Evolutionary conservation across 2,113 vertebrate species (phyloP), one percentile per base, ranked within the genome.

Genomic region (Petrocephalus microphthalmus): DNA sequence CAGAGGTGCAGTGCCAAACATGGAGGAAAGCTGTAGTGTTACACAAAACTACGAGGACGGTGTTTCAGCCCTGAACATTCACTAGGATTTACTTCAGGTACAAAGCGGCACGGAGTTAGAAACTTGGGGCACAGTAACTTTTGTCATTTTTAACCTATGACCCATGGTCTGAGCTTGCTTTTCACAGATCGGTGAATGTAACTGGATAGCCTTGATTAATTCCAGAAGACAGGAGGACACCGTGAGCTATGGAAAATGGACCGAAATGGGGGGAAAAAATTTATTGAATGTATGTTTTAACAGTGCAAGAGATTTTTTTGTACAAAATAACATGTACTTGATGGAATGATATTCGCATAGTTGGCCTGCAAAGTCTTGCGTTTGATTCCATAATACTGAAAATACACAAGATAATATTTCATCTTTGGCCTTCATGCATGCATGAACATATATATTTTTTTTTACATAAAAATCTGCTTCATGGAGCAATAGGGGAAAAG

Each of bases 281-380:
- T 54, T 85, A 33, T 53, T 29, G 52, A 54, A 85, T 85, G 84
- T 54, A 54, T 85, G 51, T 85, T 85, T 33, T 54, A 51, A 29
- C 49, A 85, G n/a, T 33, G 51, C 15, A 56, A 49, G 81, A 22
- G 19, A 22, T 49, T 83, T 56, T 85, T 85, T 85, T 49, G 25
- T 54, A 54, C n/a, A 17, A 54, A 84, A 25, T 54, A 53, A 54
- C 52, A 85, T 56, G 84, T 54, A 33, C 29, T 3, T 54, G 52
- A 53, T 84, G 22, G 1, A 84, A 84, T 84, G 82, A 52, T 7
- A 25, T 85, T 33, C 0, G 17, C 15, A 20, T 33, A 56, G 7
- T 37, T 53, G 22, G 51, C 51, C 84, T 85, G 52, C 84, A 85
- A 33, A 54, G 25, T 84, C n/a, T 84, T 84, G 20, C 83, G 49